phyloP scores from a whole-genome alignment of 2,888 invertebrate species.

The Dicycla oo region DNA sequence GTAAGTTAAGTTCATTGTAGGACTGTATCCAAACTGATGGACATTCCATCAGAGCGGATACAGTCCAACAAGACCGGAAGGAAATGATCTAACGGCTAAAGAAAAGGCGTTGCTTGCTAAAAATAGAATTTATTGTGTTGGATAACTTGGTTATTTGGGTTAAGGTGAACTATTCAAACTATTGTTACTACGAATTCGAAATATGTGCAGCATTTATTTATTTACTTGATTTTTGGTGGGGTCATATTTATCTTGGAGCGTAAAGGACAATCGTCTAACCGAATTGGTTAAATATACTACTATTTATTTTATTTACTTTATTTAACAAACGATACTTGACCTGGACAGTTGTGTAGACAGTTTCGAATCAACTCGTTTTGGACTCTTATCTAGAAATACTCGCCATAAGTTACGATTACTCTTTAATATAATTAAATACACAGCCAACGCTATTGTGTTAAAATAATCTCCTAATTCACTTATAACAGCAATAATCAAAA shows the following conservation, averaged over 20 bases:
- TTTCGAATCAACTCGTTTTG: no score
- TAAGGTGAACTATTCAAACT: neutral
- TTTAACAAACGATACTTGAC: no score
- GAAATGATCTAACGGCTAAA: neutral
- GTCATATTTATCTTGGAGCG: neutral
- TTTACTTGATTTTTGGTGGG: neutral
- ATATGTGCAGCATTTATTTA: neutral
- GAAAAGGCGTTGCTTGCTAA: neutral
- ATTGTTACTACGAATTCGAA: neutral
- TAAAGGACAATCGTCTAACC: neutral
- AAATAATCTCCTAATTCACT: constrained; percentile 4
- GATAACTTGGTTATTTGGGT: neutral
- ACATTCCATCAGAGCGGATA: no score
- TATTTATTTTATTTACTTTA: no score
- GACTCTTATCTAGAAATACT: neutral
- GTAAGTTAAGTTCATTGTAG: neutral
- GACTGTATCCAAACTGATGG: neutral
- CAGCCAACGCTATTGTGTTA: neutral
- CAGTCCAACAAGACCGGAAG: neutral
- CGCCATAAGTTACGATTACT: neutral
- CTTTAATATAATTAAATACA: neutral
- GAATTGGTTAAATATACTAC: neutral
- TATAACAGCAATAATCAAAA: constrained; percentile 15
- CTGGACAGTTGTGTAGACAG: no score
- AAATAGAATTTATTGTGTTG: neutral